phyloP scores from a whole-genome alignment of 2,113 vertebrate species.

The Megaleporinus macrocephalus region DNA sequence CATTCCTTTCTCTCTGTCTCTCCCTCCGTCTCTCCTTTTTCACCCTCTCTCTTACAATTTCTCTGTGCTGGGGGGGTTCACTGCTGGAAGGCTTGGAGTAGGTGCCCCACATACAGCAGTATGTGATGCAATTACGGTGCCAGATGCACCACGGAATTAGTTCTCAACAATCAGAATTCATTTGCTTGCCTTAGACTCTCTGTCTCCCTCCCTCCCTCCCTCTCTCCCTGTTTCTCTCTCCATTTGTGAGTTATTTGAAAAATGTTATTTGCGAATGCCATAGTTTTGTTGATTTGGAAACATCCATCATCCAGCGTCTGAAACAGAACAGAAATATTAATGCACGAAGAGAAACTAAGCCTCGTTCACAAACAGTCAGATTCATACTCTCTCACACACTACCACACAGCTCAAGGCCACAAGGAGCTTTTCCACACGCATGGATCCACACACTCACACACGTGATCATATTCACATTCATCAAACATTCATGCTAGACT shows the following conservation, averaged over 20 bases:
- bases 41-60: neutral
- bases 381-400: constrained; percentile 12
- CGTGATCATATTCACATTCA: neutral
- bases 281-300: constrained; percentile 32
- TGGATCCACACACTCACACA: neutral
- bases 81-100: constrained; percentile 19
- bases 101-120: constrained; percentile 43
- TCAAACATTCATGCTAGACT: constrained; percentile 10
- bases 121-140: constrained; percentile 53
- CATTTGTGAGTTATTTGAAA: constrained; percentile 43
- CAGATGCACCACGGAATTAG: constrained; percentile 43
- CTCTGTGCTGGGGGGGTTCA: constrained; percentile 18
- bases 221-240: neutral
- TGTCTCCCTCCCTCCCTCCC: neutral
- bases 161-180: constrained; percentile 34
- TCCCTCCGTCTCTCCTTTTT: constrained; percentile 1
- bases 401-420: neutral
- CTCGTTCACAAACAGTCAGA: neutral
- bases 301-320: constrained; percentile 27
- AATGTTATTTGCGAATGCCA: constrained; percentile 35
- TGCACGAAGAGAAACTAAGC: neutral
- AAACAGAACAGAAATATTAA: constrained; percentile 21
- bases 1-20: constrained; percentile 13
- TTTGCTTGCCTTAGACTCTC: constrained; percentile 1
- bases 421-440: constrained; percentile 1